phyloP scores from a whole-genome alignment of 2,888 invertebrate genomes.

The Xylocampa areola region DNA sequence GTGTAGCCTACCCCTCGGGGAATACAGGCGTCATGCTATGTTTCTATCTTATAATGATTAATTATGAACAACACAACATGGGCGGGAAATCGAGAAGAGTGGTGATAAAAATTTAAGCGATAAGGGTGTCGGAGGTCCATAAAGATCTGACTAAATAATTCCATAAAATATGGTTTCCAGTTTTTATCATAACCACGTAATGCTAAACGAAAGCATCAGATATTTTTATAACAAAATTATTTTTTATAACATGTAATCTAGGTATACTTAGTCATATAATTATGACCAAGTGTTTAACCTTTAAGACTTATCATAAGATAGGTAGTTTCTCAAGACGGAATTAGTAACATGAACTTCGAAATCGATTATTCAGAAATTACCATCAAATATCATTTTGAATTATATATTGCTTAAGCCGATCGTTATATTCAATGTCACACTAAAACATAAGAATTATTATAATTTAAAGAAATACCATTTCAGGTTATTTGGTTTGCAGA shows the following conservation, averaged over 20 bases:
- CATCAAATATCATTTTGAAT: conserved; percentile 39
- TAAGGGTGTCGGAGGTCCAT: background rate
- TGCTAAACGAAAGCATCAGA: too few species aligned
- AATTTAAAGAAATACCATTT: conserved; percentile 22
- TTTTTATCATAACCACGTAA: too few species aligned
- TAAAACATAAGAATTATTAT: conserved; percentile 18
- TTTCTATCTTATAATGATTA: too few species aligned
- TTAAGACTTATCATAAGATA: conserved; percentile 10
- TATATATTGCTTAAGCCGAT: conserved; percentile 42
- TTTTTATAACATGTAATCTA: too few species aligned
- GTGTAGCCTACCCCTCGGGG: too few species aligned
- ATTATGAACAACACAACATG: background rate
- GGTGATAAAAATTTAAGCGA: too few species aligned
- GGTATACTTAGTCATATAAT: conserved; percentile 1
- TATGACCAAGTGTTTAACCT: conserved; percentile 26
- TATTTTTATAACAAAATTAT: too few species aligned
- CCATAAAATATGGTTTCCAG: too few species aligned
- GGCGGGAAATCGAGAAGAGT: background rate
- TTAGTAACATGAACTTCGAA: conserved; percentile 22
- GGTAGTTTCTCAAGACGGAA: conserved; percentile 24
- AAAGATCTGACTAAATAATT: too few species aligned
- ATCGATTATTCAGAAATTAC: conserved; percentile 49
- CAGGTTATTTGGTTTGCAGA: conserved; percentile 1
- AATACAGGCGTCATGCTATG: too few species aligned
- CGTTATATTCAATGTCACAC: conserved; percentile 45